These are phyloP conservation scores for Sigmodon hispidus DNA, from an alignment of 2,113 vertebrate species.

Conservation along the genomic window DNA sequence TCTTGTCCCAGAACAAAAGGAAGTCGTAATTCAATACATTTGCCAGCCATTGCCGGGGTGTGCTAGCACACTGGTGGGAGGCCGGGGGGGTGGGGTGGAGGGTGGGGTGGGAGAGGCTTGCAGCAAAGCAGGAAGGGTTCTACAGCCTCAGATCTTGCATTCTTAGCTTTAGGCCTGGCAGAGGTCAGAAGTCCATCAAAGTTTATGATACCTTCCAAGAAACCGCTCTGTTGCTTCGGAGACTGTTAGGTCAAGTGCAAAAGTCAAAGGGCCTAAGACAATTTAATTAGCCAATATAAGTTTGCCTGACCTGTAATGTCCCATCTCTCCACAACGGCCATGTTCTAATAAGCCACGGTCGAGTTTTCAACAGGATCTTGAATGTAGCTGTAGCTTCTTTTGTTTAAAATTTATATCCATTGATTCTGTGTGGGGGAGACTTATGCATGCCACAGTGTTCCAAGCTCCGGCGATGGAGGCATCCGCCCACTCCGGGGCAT, in stretches of 20 bases:
- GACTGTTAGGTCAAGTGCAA: not conserved
- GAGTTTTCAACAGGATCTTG: not conserved
- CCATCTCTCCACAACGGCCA: not conserved
- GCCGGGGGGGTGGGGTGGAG: not conserved
- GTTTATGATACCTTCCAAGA: not conserved
- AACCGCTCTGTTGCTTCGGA: not conserved
- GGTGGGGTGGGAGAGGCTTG: not conserved
- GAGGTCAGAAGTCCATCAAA: not conserved
- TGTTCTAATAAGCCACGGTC: not conserved
- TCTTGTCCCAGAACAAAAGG: not conserved
- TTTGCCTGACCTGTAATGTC: not conserved
- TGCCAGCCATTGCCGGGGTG: not conserved
- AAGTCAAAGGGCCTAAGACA: not conserved
- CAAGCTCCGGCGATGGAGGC: too few species aligned
- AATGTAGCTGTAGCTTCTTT: not conserved
- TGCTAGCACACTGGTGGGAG: not conserved
- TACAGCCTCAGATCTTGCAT: rapidly evolving
- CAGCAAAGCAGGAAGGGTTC: not conserved
- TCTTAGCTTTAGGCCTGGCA: not conserved
- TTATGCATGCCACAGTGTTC: not conserved
- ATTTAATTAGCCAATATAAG: not conserved
- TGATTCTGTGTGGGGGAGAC: not conserved
- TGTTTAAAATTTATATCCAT: not conserved
- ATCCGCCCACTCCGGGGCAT: too few species aligned
- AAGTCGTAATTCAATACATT: not conserved